Percentiles rank a stretch among this genome's conserved stretches.
Conservation (phyloP, 2,113 vertebrate genomes). For the Helogale parvula region DNA sequence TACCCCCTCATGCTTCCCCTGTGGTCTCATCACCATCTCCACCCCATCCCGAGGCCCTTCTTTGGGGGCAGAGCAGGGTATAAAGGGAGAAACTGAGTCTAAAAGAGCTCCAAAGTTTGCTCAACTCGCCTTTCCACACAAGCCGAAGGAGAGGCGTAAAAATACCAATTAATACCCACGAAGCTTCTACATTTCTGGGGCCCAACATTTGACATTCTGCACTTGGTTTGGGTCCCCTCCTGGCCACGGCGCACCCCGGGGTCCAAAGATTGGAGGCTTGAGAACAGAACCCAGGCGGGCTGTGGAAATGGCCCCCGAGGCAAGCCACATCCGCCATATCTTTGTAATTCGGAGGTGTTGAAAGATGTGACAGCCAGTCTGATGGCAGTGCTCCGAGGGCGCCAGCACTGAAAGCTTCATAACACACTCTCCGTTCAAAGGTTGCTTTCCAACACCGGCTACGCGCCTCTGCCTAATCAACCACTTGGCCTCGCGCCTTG, state of each 20-base stretch:
- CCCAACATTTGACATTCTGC: background rate
- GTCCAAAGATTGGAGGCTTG: background rate
- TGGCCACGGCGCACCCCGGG: background rate
- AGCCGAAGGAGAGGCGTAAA: background rate
- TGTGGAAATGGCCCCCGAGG: background rate
- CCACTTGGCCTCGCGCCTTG: accelerated
- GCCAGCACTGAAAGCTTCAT: background rate
- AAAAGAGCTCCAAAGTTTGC: accelerated
- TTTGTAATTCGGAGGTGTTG: background rate
- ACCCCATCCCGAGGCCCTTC: background rate
- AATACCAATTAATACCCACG: background rate
- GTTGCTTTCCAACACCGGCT: background rate
- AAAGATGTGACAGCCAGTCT: background rate
- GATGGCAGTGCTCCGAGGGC: background rate
- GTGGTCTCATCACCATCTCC: background rate
- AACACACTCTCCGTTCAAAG: background rate
- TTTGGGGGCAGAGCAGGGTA: too few species aligned
- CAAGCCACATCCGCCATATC: background rate
- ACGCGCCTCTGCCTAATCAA: background rate
- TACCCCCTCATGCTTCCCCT: accelerated
- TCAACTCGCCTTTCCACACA: background rate
- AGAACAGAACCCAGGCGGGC: background rate
- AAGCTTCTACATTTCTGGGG: background rate
- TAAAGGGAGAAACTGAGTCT: background rate
- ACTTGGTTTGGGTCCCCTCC: background rate